Base-by-base conservation (phyloP, 2,888 invertebrate species). In the Abrostola tripartita region DNA sequence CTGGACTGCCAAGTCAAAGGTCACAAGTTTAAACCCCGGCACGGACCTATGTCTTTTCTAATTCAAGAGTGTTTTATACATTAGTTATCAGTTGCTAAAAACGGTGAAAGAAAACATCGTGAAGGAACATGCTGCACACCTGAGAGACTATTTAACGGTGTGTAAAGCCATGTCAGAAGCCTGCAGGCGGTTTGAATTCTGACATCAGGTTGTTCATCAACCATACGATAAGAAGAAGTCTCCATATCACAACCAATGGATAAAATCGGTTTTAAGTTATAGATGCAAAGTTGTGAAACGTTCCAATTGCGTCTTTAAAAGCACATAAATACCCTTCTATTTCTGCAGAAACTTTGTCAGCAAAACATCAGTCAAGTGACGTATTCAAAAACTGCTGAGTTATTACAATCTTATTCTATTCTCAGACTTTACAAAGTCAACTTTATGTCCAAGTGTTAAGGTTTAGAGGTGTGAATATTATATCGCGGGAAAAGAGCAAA, bases 331-430 rank as follows among this genome's bases (percentile, higher is more conserved):
- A 52, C 49, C 44, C 52, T 55, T 41, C 36, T 50, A 53, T 56
- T 55, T 52, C 14, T 41, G 56, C 55, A 64, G 53, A 52, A 71
- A 65, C 70, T 50, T 61, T 12, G 64, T 76, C 77, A 79, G 81
- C 78, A 72, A 81, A 81, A 74, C 69, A 63, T 71, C 74, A 68
- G 57, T 74, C 69, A 71, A 71, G 71, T 40, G 71, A 74, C 83
- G 78, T 84, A 84, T 86, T 84, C 78, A 75, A 86, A 86, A 88
- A 84, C 65, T 78, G 86, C 87, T 86, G 85, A 82, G 76, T 71
- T 78, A 63, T 77, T 78, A 81, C 71, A 62, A 71, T 62, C 58
- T 63, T 50, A 53, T 14, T 36, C 40, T 44, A 42, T 52, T 41
- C 5, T 11, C 7, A 7, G 49, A 14, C 7, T 35, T 51, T n/a